Evolutionary conservation across 2,113 vertebrate genomes (phyloP).

Genomic region (Myxocyprinus asiaticus): DNA sequence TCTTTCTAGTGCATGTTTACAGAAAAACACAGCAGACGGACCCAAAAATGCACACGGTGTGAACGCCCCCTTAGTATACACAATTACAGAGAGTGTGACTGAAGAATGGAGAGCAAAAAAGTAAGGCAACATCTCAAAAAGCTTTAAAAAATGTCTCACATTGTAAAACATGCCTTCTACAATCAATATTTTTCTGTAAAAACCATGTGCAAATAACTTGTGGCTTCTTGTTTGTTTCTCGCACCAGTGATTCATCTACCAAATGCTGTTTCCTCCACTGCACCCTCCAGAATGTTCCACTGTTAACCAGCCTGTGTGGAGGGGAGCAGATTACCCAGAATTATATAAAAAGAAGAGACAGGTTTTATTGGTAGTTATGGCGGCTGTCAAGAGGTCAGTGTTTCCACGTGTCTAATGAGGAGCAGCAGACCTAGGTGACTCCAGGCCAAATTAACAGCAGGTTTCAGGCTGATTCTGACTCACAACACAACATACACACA

Average conservation of each 20-base stretch:
- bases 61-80: too few species aligned
- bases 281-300: background rate
- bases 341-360: conserved; percentile 18
- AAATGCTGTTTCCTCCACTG: background rate
- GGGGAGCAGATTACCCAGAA: conserved; percentile 16
- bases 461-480: conserved; percentile 1
- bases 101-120: too few species aligned
- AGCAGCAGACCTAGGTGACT: conserved; percentile 6
- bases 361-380: background rate
- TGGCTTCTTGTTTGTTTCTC: conserved; percentile 5
- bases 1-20: too few species aligned
- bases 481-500: conserved; percentile 23
- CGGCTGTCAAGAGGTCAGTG: conserved; percentile 18
- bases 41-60: too few species aligned
- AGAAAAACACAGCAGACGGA: too few species aligned
- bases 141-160: background rate
- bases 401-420: conserved; percentile 13
- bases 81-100: too few species aligned
- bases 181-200: background rate
- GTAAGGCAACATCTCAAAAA: too few species aligned
- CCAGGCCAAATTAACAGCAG: conserved; percentile 27
- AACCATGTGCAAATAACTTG: conserved; percentile 5
- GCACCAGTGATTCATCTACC: conserved; percentile 6
- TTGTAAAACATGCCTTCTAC: background rate
- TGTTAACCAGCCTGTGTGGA: conserved; percentile 12